These are phyloP conservation scores for Phrynocephalus vlangalii DNA, from an alignment of 2,797 vertebrate species.

Conservation along the genomic window DNA sequence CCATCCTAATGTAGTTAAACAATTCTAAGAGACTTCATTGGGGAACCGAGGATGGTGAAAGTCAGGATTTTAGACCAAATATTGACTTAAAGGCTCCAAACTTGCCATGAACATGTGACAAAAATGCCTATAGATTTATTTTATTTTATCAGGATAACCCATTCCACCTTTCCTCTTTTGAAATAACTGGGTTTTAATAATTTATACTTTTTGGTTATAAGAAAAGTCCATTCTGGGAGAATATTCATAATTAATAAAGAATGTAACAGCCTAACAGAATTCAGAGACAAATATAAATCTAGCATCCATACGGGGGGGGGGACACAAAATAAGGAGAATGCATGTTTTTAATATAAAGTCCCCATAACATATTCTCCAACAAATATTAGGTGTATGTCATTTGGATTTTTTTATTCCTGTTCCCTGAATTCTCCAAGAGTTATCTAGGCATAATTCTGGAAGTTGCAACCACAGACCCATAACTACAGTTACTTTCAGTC, in stretches of 20 bases:
- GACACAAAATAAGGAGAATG: neutral
- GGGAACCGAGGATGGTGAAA: constrained; percentile 53
- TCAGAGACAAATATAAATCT: neutral
- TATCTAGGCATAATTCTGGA: too few relatives aligned
- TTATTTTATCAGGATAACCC: too few relatives aligned
- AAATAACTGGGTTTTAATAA: neutral
- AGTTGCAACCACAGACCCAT: too few relatives aligned
- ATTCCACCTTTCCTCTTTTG: neutral
- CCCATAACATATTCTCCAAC: neutral
- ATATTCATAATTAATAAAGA: neutral
- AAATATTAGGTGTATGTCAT: neutral
- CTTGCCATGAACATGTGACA: neutral
- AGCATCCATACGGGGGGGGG: too few relatives aligned
- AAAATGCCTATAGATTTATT: neutral
- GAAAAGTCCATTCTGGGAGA: neutral
- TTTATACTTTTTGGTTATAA: neutral
- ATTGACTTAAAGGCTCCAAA: neutral
- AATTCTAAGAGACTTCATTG: constrained; percentile 49
- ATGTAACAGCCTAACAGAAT: neutral
- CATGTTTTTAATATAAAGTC: neutral
- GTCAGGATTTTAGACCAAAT: neutral
- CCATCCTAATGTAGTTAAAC: constrained; percentile 40
- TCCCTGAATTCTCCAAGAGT: too few relatives aligned
- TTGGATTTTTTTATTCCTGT: too few relatives aligned
- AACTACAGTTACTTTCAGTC: too few relatives aligned